Evolutionary conservation across 2,888 invertebrate species (phyloP).

Genomic region (Cotesia congregata): DNA sequence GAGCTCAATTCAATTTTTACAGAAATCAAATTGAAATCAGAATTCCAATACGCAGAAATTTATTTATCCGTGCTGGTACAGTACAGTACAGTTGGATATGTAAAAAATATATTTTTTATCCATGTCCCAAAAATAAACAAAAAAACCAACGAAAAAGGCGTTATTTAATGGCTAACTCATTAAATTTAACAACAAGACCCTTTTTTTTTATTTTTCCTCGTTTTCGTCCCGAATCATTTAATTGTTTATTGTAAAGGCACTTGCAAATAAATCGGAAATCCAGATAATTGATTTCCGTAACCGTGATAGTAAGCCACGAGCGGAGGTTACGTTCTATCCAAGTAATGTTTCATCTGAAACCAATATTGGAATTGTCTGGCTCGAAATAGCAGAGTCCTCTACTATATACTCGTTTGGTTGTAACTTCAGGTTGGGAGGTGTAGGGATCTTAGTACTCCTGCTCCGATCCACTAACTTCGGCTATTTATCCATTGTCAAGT

Average conservation of each 20-base stretch:
- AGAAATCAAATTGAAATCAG: slow-evolving; percentile 48
- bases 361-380: slow-evolving; percentile 34
- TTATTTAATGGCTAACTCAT: background rate
- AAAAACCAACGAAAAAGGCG: background rate
- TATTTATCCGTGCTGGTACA: slow-evolving; percentile 20
- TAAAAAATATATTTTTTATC: background rate
- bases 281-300: slow-evolving; percentile 19
- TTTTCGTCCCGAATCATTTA: background rate
- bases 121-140: background rate
- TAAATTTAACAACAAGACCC: background rate
- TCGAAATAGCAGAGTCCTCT: slow-evolving; percentile 33
- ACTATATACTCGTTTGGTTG: background rate
- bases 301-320: background rate
- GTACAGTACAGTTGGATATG: background rate
- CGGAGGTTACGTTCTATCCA: slow-evolving; percentile 5
- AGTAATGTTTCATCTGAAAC: slow-evolving; percentile 32
- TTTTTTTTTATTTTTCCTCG: background rate
- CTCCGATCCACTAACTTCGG: slow-evolving; percentile 46
- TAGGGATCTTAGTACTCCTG: background rate
- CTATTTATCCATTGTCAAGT: slow-evolving; percentile 58
- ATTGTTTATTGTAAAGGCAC: background rate
- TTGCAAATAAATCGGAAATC: background rate
- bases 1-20: slow-evolving; percentile 45
- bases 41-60: slow-evolving; percentile 23
- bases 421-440: slow-evolving; percentile 1